These are phyloP conservation scores for Tauraco erythrolophus DNA, from an alignment of 2,113 vertebrate genomes.

Conservation along the genomic window DNA sequence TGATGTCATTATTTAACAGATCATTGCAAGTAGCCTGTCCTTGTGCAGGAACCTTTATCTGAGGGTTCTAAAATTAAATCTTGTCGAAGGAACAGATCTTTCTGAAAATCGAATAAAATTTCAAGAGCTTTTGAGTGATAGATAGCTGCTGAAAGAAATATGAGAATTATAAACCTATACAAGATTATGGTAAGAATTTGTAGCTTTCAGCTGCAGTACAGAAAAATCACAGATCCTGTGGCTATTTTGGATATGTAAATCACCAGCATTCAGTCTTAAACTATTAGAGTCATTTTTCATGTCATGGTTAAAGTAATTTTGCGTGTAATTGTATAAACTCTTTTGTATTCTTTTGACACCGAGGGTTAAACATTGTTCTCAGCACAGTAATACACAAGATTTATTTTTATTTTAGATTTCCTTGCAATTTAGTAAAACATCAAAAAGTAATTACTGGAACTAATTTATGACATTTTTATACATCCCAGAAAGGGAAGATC, in stretches of 20 bases:
- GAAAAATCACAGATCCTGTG: not conserved
- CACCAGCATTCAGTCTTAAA: not conserved
- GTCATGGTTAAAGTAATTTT: not conserved
- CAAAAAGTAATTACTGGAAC: not conserved
- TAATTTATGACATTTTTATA: not conserved
- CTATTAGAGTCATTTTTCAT: not conserved
- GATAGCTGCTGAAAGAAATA: not conserved
- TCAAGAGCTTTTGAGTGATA: not conserved
- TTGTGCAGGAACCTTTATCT: not conserved
- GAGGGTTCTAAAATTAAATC: not conserved
- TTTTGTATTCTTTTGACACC: not conserved
- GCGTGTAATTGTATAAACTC: not conserved
- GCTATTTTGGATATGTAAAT: not conserved
- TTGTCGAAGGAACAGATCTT: not conserved
- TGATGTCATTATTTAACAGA: not conserved
- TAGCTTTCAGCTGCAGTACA: not conserved
- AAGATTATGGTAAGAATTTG: not conserved
- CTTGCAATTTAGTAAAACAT: not conserved
- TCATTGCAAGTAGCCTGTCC: not conserved
- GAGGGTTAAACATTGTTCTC: not conserved
- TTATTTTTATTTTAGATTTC: not conserved
- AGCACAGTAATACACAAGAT: not conserved
- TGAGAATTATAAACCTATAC: not conserved
- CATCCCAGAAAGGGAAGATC: not conserved
- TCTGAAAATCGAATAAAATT: not conserved